These are phyloP conservation scores for Linurgus olivaceus DNA, from an alignment of 2,797 vertebrate species.

Conservation along the genomic window DNA sequence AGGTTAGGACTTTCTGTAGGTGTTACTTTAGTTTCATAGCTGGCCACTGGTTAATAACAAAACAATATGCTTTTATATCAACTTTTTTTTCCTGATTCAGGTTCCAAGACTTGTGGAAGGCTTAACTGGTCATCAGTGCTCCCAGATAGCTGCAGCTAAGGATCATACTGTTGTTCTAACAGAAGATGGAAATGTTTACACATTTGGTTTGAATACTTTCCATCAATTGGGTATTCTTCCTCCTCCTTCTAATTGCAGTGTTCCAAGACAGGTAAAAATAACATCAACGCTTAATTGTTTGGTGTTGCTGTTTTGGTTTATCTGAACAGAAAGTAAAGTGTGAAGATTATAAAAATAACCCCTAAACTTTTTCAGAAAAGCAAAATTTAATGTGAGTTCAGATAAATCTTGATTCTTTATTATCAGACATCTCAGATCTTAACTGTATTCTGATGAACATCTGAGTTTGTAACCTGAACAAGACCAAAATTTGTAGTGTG, in stretches of 20 bases:
- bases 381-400: neutral
- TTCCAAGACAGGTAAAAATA: slow-evolving; percentile 90
- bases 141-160: slow-evolving; percentile 91
- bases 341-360: neutral
- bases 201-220: slow-evolving; percentile 94
- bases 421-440: neutral
- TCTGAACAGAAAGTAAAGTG: neutral
- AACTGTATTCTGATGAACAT: neutral
- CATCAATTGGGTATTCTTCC: slow-evolving; percentile 91
- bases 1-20: neutral
- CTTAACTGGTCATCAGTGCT: slow-evolving; percentile 87
- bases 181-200: slow-evolving; percentile 92
- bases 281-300: neutral
- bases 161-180: slow-evolving; percentile 96
- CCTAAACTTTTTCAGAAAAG: neutral
- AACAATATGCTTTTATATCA: neutral
- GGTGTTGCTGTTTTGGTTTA: fast-evolving
- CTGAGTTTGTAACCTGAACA: neutral
- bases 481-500: neutral
- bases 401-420: neutral
- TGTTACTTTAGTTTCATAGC: neutral
- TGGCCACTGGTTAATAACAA: neutral
- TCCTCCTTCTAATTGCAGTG: slow-evolving; percentile 82
- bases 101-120: slow-evolving; percentile 92
- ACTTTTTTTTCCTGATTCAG: slow-evolving; percentile 59